Conservation (phyloP, 2,797 vertebrate species). For the Monodelphis domestica region DNA sequence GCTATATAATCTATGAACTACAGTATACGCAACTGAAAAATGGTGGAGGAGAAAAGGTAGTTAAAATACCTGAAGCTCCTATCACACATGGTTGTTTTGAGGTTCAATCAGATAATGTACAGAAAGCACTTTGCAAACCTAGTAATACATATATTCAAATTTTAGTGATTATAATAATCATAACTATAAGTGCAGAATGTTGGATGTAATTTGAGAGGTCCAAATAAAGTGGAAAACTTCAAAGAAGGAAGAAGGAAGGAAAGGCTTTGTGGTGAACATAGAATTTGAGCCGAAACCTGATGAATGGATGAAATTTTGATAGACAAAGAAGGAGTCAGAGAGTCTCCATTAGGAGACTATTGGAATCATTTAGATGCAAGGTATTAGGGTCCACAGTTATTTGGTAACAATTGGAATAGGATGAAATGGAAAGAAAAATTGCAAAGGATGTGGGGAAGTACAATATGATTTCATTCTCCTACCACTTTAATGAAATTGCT, state of each 20-base stretch:
- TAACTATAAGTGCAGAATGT: not conserved
- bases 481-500: not conserved
- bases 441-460: not conserved
- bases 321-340: not conserved
- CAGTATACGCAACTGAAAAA: not conserved
- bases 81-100: not conserved
- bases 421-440: not conserved
- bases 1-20: not conserved
- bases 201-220: not conserved
- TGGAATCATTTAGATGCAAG: not conserved
- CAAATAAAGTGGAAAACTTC: not conserved
- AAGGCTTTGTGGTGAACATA: not conserved
- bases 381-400: not conserved
- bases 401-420: not conserved
- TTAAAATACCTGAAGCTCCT: not conserved
- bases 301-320: not conserved
- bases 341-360: not conserved
- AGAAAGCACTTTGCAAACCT: not conserved
- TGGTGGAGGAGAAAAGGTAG: not conserved
- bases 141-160: not conserved
- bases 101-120: not conserved
- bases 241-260: not conserved
- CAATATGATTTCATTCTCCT: not conserved
- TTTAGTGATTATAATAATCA: not conserved
- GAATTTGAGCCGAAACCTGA: not conserved